Evolutionary conservation across 2,113 vertebrate genomes (phyloP), one percentile per base, ranked within the genome.

Genomic region (Albula goreensis): DNA sequence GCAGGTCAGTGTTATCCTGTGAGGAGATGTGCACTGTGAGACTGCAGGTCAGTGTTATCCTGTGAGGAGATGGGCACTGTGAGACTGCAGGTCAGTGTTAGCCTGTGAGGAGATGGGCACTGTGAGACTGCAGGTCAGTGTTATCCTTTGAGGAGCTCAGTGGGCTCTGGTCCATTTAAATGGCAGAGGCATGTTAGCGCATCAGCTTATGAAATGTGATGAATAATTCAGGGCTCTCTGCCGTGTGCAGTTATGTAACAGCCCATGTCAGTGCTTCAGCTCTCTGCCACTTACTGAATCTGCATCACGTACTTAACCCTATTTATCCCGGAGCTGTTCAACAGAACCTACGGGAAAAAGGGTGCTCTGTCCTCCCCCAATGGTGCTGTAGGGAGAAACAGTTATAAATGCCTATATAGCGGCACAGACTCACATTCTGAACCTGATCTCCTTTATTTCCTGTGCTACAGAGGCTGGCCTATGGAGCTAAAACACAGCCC

Each of bases 141-240:
- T 41, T 41, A 0, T 41, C 31, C 31, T 41, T 41, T 41, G 31
- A 41, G 31, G 31, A 41, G 31, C 31, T 41, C 31, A 41, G 31
- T 41, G 31, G 31, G 31, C 31, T 1, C 31, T 41, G 22, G 13
- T n/a, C 22, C 63, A 70, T 63, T 52, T 22, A 77, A 22, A n/a
- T 52, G 6, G 10, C 50, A 49, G 19, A 77, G 60, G 82, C 17
- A 70, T 70, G 82, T 77, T 70, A 84, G 66, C 5, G 22, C 12
- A 78, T 78, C n/a, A 52, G 66, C 48, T 31, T 51, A 77, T 74
- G 66, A 74, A 70, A 74, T 78, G 11, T 9, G 5, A 53, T 84
- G 83, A 84, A 78, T 77, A 78, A 53, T 53, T 51, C 50, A 84
- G 31, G 57, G 50, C 50, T 13, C 50, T 74, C 48, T 74, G 31